phyloP scores from a whole-genome alignment of 2,888 invertebrate genomes.

The Chironomus riparius region DNA sequence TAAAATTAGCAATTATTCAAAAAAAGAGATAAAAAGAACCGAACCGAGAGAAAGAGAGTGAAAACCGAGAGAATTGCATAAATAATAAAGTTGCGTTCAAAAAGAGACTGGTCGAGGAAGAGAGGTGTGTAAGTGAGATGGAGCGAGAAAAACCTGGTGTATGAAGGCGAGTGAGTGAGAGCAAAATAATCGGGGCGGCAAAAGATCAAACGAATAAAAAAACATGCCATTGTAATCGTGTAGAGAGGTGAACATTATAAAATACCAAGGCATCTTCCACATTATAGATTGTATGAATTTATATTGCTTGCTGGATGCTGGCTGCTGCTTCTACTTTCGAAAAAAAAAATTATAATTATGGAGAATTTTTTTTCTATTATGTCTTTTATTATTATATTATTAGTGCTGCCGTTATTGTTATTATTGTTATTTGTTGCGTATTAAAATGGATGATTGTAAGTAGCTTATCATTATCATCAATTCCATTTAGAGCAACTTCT shows the following conservation, averaged over 20 bases:
- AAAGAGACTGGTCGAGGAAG: background rate
- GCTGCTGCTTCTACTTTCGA: background rate
- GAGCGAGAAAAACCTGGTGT: constrained; percentile 19
- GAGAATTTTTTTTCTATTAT: background rate
- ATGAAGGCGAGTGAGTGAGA: constrained; percentile 8
- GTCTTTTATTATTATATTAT: too few relatives aligned
- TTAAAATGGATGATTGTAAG: too few relatives aligned
- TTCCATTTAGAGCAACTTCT: too few relatives aligned
- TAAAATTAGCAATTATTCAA: background rate
- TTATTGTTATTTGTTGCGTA: too few relatives aligned
- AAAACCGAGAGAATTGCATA: too few relatives aligned
- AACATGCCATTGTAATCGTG: constrained; percentile 27
- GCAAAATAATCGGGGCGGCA: constrained; percentile 26
- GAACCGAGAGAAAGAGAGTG: too few relatives aligned
- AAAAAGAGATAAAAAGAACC: background rate
- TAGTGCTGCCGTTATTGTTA: too few relatives aligned
- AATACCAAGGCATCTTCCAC: constrained; percentile 25
- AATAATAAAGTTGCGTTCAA: background rate
- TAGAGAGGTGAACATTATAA: constrained; percentile 26
- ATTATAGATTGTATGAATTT: background rate
- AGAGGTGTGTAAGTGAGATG: background rate
- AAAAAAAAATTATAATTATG: background rate
- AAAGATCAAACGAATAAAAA: constrained; percentile 27
- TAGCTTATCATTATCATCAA: too few relatives aligned
- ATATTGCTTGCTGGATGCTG: background rate